Evolutionary conservation across 2,797 vertebrate genomes (phyloP).

Genomic region (Semaprochilodus insignis): DNA sequence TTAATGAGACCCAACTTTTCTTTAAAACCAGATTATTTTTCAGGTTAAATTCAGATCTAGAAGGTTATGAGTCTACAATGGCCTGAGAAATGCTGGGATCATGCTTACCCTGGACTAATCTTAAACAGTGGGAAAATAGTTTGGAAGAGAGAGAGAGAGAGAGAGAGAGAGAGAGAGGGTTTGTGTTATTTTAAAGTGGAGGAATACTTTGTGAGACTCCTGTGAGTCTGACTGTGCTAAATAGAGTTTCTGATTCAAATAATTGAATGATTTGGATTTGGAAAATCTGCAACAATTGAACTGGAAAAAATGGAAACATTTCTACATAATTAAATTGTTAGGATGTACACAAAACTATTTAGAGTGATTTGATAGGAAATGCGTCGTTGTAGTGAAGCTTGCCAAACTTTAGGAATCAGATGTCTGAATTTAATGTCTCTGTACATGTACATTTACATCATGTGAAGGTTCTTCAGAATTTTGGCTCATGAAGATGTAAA

Average conservation of each 20-base stretch:
- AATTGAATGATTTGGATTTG: neutral
- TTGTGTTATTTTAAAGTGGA: conserved; percentile 19
- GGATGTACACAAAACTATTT: too few species aligned
- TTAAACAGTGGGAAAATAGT: conserved; percentile 62
- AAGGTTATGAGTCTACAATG: conserved; percentile 38
- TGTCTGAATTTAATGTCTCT: too few species aligned
- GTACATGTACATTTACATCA: too few species aligned
- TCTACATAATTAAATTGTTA: too few species aligned
- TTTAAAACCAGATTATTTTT: neutral
- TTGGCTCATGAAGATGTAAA: too few species aligned
- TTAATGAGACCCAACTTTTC: neutral
- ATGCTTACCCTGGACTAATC: conserved; percentile 60
- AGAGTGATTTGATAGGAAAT: too few species aligned
- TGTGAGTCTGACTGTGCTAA: neutral
- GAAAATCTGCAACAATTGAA: neutral
- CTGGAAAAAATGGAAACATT: neutral
- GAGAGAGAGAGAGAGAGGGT: conserved; percentile 8
- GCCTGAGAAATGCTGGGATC: conserved; percentile 52
- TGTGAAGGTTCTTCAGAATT: too few species aligned
- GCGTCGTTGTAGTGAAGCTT: too few species aligned
- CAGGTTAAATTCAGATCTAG: conserved; percentile 1
- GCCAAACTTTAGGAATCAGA: too few species aligned
- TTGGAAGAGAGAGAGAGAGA: conserved; percentile 16
- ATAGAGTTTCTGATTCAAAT: conserved; percentile 10
- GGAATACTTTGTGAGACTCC: conserved; percentile 41